These are phyloP conservation scores for Aldabrachelys gigantea DNA, from an alignment of 2,113 vertebrate genomes.

Conservation along the genomic window DNA sequence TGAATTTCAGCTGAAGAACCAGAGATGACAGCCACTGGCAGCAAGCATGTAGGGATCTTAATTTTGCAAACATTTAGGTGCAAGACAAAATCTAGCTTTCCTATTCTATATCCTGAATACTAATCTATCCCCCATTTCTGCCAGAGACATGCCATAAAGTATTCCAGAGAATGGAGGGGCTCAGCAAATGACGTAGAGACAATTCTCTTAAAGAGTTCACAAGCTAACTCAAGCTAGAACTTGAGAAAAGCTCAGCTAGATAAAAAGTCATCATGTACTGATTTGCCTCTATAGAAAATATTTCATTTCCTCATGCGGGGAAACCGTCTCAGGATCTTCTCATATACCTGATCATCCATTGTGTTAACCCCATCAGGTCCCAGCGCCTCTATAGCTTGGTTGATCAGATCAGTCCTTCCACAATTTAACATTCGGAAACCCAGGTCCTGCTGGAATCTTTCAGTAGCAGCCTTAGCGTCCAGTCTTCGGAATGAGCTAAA, in stretches of 20 bases:
- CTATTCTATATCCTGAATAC: rapidly evolving
- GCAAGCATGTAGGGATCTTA: background rate
- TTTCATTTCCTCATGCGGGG: rapidly evolving
- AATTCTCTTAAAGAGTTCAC: background rate
- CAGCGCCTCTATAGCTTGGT: slow-evolving; percentile 91
- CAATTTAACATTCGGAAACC: slow-evolving; percentile 99
- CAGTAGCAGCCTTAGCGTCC: slow-evolving; percentile 93
- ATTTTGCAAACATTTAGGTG: background rate
- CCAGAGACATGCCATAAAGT: background rate
- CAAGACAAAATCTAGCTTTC: background rate
- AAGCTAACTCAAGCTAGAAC: background rate
- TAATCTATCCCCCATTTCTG: background rate
- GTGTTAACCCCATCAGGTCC: slow-evolving; percentile 94
- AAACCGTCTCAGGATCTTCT: rapidly evolving
- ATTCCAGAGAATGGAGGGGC: background rate
- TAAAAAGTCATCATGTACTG: rapidly evolving
- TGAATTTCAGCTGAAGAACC: background rate
- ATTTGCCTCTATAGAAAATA: rapidly evolving
- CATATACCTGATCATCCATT: slow-evolving; percentile 95
- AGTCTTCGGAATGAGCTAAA: slow-evolving; percentile 95
- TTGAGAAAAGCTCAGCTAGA: background rate
- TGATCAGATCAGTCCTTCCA: slow-evolving; percentile 94
- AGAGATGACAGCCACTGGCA: background rate
- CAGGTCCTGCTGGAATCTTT: slow-evolving; percentile 95
- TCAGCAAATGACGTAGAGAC: slow-evolving; percentile 23